Conservation (phyloP, 2,797 vertebrate genomes). For the Graptemys geographica region DNA sequence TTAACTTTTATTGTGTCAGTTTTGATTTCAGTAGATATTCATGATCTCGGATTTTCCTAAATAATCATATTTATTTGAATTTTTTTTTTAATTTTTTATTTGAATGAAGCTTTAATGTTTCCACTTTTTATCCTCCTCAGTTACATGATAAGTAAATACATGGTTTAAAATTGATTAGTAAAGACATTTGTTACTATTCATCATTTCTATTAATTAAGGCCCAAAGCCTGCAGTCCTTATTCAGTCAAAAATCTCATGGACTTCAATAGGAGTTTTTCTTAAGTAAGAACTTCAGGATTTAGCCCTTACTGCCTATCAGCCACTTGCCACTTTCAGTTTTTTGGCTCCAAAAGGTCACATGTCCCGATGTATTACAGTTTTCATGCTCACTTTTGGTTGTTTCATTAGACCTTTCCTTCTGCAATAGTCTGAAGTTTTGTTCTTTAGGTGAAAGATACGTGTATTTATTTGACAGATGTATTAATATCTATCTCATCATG, state of each 20-base stretch:
- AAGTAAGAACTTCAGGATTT: conserved; percentile 62
- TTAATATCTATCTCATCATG: conserved; percentile 15
- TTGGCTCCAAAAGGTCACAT: conserved; percentile 60
- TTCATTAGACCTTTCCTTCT: conserved; percentile 36
- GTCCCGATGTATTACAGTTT: conserved; percentile 50
- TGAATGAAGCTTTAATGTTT: neutral
- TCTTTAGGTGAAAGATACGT: conserved; percentile 41
- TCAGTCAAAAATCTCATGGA: conserved; percentile 52
- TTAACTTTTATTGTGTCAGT: conserved; percentile 20
- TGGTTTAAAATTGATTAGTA: neutral
- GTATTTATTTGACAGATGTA: conserved; percentile 56
- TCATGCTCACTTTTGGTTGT: conserved; percentile 36
- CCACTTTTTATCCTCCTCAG: neutral
- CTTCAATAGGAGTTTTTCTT: conserved; percentile 67
- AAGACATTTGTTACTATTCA: neutral
- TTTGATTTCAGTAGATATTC: conserved; percentile 23
- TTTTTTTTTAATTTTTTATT: neutral
- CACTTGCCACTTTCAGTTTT: conserved; percentile 67
- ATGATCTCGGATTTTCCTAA: neutral
- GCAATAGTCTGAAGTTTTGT: conserved; percentile 52
- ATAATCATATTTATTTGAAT: conserved; percentile 55
- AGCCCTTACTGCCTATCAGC: conserved; percentile 43
- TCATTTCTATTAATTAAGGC: conserved; percentile 29
- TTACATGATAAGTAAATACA: neutral
- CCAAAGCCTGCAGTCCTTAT: conserved; percentile 69